Conservation (phyloP, 2,797 vertebrate genomes). For the Schizothorax lantsangensis region DNA sequence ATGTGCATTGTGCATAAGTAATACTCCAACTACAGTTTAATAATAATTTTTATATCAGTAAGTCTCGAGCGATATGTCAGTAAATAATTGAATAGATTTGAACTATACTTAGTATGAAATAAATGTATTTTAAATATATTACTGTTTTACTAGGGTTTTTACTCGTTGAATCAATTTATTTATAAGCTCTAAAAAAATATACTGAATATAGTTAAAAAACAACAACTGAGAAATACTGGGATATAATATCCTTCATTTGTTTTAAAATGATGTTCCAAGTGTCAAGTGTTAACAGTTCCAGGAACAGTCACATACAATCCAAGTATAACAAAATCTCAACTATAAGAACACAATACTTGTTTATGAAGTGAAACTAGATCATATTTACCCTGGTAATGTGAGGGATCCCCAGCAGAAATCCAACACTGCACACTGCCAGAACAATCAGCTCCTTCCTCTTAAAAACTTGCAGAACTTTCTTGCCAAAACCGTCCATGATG, state of each 20-base stretch:
- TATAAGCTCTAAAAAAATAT: background rate
- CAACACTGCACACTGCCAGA: conserved; percentile 67
- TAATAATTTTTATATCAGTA: no score
- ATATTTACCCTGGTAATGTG: conserved; percentile 75
- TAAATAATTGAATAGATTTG: no score
- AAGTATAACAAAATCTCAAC: background rate
- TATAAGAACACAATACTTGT: background rate
- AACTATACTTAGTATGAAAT: no score
- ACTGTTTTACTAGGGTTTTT: background rate
- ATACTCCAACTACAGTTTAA: no score
- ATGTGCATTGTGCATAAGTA: no score
- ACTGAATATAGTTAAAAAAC: no score
- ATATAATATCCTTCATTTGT: background rate
- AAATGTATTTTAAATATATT: no score
- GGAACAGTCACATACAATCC: background rate
- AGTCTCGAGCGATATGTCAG: no score
- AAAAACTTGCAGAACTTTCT: conserved; percentile 62
- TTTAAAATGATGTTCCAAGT: background rate
- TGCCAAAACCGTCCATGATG: conserved; percentile 76
- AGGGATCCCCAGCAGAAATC: conserved; percentile 77
- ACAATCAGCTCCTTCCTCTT: conserved; percentile 76
- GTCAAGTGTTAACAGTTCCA: background rate
- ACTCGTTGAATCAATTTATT: background rate
- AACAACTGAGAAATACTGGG: background rate
- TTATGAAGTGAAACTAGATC: background rate